A percentile compares a stretch with the other conserved stretches of the same genome.
phyloP scores from a whole-genome alignment of 92 coral and sea anemone genomes.

The Isaurus tuberculatus region DNA sequence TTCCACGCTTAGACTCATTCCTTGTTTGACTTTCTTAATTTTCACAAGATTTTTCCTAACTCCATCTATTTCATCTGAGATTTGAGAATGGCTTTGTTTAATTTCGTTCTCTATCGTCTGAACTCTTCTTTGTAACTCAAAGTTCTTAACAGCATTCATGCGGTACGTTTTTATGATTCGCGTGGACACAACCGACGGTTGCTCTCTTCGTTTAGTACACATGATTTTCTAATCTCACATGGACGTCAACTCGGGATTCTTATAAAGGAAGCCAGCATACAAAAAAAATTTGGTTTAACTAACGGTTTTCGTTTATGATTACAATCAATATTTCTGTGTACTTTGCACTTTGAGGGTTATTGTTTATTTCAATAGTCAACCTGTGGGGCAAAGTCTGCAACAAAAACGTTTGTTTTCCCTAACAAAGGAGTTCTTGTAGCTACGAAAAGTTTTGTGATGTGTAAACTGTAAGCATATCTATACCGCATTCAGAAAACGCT shows the following conservation, averaged over 20 bases:
- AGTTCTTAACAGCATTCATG: constrained; percentile 75
- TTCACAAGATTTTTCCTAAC: constrained; percentile 65
- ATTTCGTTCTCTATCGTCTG: constrained; percentile 71
- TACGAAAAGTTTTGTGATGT: too few relatives aligned
- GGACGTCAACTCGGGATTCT: not conserved
- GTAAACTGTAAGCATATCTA: too few relatives aligned
- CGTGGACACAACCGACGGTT: constrained; percentile 82
- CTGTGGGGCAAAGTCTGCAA: too few relatives aligned
- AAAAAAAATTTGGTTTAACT: not conserved
- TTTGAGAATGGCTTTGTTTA: constrained; percentile 72
- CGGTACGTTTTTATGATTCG: constrained; percentile 78
- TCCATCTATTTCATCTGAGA: constrained; percentile 88
- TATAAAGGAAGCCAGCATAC: too few relatives aligned
- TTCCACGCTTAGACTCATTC: constrained; percentile 74
- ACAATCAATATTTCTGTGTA: not conserved
- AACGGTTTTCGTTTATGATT: not conserved
- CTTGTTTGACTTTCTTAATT: constrained; percentile 54
- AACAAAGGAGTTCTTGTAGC: too few relatives aligned
- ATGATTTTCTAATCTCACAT: constrained; percentile 8
- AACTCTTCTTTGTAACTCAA: constrained; percentile 80
- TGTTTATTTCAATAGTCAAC: too few relatives aligned
- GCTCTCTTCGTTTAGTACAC: constrained; percentile 66
- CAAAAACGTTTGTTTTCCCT: too few relatives aligned
- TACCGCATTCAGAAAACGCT: too few relatives aligned
- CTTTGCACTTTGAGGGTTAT: too few relatives aligned